phyloP scores from a whole-genome alignment of 1,140 invertebrate genomes.

The Aphaenogaster floridana region DNA sequence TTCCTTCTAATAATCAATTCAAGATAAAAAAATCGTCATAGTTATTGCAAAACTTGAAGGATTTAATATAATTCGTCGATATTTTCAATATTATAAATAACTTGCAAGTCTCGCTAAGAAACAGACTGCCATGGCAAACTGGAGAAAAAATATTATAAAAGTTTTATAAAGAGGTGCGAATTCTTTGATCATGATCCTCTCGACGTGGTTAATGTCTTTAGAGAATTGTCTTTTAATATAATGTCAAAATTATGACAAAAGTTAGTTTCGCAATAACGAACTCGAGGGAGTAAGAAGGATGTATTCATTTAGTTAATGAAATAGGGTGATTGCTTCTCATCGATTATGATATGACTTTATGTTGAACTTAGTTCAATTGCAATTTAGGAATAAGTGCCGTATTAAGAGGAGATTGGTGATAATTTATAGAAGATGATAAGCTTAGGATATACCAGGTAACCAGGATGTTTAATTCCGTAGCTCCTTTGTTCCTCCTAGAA shows the following conservation, averaged over 20 bases:
- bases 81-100: not conserved
- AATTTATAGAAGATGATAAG: not conserved
- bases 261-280: conserved; percentile 14
- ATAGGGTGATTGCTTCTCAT: not conserved
- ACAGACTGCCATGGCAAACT: not conserved
- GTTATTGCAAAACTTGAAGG: not conserved
- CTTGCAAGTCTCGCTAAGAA: not conserved
- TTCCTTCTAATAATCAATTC: not conserved
- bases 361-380: conserved; percentile 17
- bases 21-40: not conserved
- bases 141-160: not conserved
- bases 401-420: conserved; percentile 20
- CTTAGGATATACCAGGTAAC: not conserved
- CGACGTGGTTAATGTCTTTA: not conserved
- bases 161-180: conserved; percentile 14
- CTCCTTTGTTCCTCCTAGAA: not conserved
- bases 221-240: conserved; percentile 4
- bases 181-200: not conserved
- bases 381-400: conserved; percentile 1
- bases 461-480: too few species aligned
- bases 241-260: conserved; percentile 16
- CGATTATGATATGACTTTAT: not conserved
- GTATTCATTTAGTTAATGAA: conserved; percentile 29
- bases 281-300: not conserved
- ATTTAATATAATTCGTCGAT: not conserved